Evolutionary conservation across 2,888 invertebrate species (phyloP).

Genomic region (Leptinotarsa peninsularis): DNA sequence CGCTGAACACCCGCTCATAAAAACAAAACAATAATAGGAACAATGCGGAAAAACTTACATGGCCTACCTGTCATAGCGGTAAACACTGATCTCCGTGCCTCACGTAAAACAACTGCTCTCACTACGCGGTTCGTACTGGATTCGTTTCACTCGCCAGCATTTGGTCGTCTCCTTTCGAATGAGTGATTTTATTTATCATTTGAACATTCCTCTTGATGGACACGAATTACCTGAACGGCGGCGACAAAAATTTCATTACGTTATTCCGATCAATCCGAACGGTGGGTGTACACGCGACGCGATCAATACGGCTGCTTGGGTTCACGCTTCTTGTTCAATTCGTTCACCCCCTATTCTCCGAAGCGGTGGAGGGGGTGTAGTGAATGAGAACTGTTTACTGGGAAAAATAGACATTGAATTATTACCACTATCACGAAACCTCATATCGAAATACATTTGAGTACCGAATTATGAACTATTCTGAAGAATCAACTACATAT

Average conservation of each 20-base stretch:
- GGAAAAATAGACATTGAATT: background rate
- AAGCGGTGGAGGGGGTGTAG: background rate
- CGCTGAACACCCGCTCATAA: background rate
- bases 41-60: constrained; percentile 19
- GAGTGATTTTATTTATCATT: constrained; percentile 25
- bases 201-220: constrained; percentile 29
- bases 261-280: constrained; percentile 20
- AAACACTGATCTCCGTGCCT: background rate
- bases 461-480: too few species aligned
- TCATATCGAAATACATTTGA: too few species aligned
- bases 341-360: background rate
- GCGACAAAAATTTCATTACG: constrained; percentile 32
- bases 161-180: constrained; percentile 21
- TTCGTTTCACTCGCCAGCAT: constrained; percentile 15
- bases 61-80: constrained; percentile 26
- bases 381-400: background rate
- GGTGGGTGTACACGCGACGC: constrained; percentile 15
- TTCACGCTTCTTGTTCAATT: constrained; percentile 5
- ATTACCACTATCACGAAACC: background rate
- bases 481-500: too few species aligned
- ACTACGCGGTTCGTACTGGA: constrained; percentile 15
- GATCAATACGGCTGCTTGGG: constrained; percentile 3
- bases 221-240: constrained; percentile 31
- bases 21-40: constrained; percentile 10
- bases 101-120: constrained; percentile 17